Base-by-base conservation (phyloP, 2,113 vertebrate species). In the Stictonetta naevosa region DNA sequence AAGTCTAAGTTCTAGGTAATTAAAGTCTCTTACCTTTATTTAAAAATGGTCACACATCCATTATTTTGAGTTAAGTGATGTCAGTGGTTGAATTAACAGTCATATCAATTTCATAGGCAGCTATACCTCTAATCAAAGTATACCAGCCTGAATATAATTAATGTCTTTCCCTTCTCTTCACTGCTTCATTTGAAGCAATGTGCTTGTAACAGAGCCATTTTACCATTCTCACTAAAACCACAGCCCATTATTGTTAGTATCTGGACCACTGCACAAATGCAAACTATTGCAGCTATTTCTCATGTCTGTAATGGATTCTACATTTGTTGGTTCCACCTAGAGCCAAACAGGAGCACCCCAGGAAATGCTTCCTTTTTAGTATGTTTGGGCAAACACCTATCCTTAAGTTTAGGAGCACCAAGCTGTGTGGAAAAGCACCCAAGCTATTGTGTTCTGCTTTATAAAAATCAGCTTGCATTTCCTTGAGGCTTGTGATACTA, bases 221-320 rank as follows among this genome's bases (percentile, higher is more conserved):
- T 79, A 79, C 62, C 18, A 68, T 11, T 10, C 60, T 84, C 40
- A 68, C 31, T 95, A 31, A 59, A 95, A 34, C 23, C 38, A 29
- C 48, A 84, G 40, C 28, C 56, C 48, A 26, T 95, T 92, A 86
- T 50, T 75, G 26, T 81, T 85, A 88, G 23, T 64, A 79, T 81
- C 48, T 73, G 62, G 34, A 88, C 71, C 33, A 48, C 38, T 92
- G 83, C 68, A 83, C 38, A 92, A 95, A 92, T 72, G 31, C 33
- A 86, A 90, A 92, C 6, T 75, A 44, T 82, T 82, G 58, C n/a
- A 92, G 55, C 62, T 90, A n/a, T 68, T 84, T 69, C 69, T 93
- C 58, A 55, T 58, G 19, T 50, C 80, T 90, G 23, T 68, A 84
- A 86, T 36, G 53, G 26, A 14, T 90, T 92, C 55, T 92, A 44